Evolutionary conservation across 2,113 vertebrate genomes (phyloP), one percentile per base, ranked within the genome.

Genomic region (Odobenus rosmarus): DNA sequence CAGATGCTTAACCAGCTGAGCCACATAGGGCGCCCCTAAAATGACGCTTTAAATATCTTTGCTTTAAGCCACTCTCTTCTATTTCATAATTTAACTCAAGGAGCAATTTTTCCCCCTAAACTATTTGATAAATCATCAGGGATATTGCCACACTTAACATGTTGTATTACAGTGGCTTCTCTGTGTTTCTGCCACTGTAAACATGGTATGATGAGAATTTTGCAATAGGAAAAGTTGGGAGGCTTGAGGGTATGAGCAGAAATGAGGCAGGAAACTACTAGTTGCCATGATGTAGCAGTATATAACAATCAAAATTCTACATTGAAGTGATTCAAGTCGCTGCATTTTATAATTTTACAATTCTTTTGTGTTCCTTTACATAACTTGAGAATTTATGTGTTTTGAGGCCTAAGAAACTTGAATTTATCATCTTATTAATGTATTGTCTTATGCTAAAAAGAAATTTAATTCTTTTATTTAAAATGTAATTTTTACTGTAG

Each of bases 41-140:
- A 57, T 57, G 55, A 57, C 7, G 2, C n/a, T 92, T 23, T 39
- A 91, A 84, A 46, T 91, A 93, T 39, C 62, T 88, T 90, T 95
- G 42, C 55, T 57, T 85, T 94, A 85, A 96, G 62, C 85, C 28
- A 33, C 33, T 89, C 14, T 90, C 26, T 76, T 92, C n/a, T 87
- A 21, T 86, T 83, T 88, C n/a, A 71, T 71, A 72, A 69, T 71
- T 94, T 94, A 96, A 84, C 33, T 86, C 28, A 80, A 64, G 92
- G 31, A 80, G 6, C 81, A 87, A 0, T 69, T 62, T 84, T 67
- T 31, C 13, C 23, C 19, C 15, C 14, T 23, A 59, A 67, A 42
- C 46, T 95, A 26, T 95, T 90, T 26, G 84, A 49, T 92, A 93
- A 86, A 42, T 90, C 28, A 18, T 88, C 49, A 88, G 28, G 21